phyloP scores from a whole-genome alignment of 1,140 invertebrate species.

The Drosophila repletoides region DNA sequence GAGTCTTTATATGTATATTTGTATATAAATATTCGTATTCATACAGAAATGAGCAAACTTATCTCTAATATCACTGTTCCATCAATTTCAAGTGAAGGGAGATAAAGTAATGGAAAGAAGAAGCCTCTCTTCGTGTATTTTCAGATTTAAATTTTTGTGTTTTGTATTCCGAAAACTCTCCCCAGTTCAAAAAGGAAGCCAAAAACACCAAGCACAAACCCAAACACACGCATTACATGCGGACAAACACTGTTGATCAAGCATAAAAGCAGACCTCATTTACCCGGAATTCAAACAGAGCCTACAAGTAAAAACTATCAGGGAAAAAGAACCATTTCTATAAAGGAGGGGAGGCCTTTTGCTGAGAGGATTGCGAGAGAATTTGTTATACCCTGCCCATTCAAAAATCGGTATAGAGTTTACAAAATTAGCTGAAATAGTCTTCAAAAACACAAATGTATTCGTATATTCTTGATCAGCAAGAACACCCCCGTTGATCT shows the following conservation, averaged over 20 bases:
- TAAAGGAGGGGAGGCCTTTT: background rate
- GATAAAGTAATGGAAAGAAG: background rate
- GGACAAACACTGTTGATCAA: constrained; percentile 34
- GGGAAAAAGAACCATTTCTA: constrained; percentile 17
- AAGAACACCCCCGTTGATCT: too few relatives aligned
- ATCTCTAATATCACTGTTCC: constrained; percentile 38
- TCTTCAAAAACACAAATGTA: too few relatives aligned
- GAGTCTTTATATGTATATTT: background rate
- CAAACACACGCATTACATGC: background rate
- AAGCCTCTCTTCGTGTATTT: constrained; percentile 25
- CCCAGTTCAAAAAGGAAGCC: constrained; percentile 8
- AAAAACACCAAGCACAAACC: constrained; percentile 13
- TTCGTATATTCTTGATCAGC: too few relatives aligned
- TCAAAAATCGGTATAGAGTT: too few relatives aligned
- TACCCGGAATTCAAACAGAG: constrained; percentile 32
- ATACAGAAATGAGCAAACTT: constrained; percentile 31
- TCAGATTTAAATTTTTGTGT: constrained; percentile 35
- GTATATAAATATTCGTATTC: background rate
- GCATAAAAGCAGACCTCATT: constrained; percentile 43
- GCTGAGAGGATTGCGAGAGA: too few relatives aligned
- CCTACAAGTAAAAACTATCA: constrained; percentile 7
- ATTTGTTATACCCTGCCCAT: too few relatives aligned
- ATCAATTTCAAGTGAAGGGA: background rate
- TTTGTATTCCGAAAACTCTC: too few relatives aligned
- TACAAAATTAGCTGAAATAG: too few relatives aligned